Conservation (phyloP, 30 jellyfish, hydroid and myxozoan species). For the Hydractinia symbiolongicarpus region DNA sequence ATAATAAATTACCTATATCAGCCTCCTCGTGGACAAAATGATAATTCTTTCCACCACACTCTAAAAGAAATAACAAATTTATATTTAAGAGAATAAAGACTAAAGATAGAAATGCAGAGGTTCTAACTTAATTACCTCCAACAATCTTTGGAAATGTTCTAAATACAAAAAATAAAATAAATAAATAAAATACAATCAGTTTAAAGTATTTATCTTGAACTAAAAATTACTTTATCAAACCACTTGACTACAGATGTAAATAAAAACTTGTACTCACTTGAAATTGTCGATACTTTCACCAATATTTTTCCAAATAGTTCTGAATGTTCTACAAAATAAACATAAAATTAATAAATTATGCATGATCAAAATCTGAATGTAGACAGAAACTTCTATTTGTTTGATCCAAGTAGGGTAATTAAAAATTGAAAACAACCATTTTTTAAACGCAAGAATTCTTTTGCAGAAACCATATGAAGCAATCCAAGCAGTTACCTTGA, state of each 20-base stretch:
- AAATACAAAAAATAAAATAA: slow-evolving; percentile 1
- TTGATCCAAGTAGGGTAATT: not conserved
- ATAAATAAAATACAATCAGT: not conserved
- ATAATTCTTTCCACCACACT: slow-evolving; percentile 97
- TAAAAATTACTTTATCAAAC: not conserved
- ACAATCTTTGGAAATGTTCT: slow-evolving; percentile 95
- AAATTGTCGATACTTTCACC: slow-evolving; percentile 71
- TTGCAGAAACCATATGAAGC: too few species aligned
- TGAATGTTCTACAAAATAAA: slow-evolving; percentile 64
- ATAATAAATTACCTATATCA: slow-evolving; percentile 50
- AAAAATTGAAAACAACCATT: not conserved
- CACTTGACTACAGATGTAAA: not conserved
- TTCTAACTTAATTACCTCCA: slow-evolving; percentile 63
- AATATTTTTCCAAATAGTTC: slow-evolving; percentile 74
- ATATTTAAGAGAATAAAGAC: not conserved
- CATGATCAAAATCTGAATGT: not conserved
- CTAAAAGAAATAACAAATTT: slow-evolving; percentile 32
- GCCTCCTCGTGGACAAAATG: slow-evolving; percentile 96
- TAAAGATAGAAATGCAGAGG: not conserved
- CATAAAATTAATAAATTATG: not conserved
- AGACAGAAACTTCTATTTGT: not conserved
- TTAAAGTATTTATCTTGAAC: not conserved
- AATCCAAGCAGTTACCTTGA: slow-evolving; percentile 52
- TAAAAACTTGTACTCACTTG: slow-evolving; percentile 42
- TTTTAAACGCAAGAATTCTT: too few species aligned